A percentile compares a stretch with the other conserved stretches of the same genome.
Conservation (phyloP, 2,888 invertebrate species). For the Agriotes lineatus region DNA sequence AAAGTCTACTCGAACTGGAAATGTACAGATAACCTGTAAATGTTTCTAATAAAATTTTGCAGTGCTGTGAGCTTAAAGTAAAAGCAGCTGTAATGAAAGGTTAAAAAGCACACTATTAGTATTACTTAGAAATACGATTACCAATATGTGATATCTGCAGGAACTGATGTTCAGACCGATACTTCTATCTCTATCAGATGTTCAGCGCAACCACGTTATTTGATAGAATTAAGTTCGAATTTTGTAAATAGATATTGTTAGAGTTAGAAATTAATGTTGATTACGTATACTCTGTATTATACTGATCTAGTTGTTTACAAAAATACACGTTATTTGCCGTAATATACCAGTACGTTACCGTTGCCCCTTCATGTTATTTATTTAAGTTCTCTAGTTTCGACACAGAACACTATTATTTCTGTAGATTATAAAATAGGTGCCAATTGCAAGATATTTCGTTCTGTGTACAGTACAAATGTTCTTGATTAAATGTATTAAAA, state of each 20-base stretch:
- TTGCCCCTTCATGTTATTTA: conserved; percentile 54
- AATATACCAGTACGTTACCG: conserved; percentile 52
- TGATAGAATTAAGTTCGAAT: conserved; percentile 42
- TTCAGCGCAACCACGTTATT: conserved; percentile 38
- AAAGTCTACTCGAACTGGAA: too few species aligned
- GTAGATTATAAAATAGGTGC: conserved; percentile 58
- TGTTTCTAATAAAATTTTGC: too few species aligned
- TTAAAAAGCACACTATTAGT: too few species aligned
- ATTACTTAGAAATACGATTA: background rate
- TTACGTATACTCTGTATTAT: conserved; percentile 55
- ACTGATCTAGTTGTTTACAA: conserved; percentile 57
- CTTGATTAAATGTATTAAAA: conserved; percentile 56
- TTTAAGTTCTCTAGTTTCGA: conserved; percentile 43
- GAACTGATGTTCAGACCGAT: background rate
- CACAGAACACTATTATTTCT: conserved; percentile 31
- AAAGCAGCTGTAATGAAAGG: too few species aligned
- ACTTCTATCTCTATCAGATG: conserved; percentile 35
- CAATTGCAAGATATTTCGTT: conserved; percentile 57
- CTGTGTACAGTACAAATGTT: conserved; percentile 60
- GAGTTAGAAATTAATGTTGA: conserved; percentile 57
- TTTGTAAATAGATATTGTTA: conserved; percentile 58
- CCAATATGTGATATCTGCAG: background rate
- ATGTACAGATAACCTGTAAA: too few species aligned
- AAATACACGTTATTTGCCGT: conserved; percentile 54
- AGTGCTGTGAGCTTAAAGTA: too few species aligned